Conservation (phyloP, 2,113 vertebrate genomes). For the Uria aalge region DNA sequence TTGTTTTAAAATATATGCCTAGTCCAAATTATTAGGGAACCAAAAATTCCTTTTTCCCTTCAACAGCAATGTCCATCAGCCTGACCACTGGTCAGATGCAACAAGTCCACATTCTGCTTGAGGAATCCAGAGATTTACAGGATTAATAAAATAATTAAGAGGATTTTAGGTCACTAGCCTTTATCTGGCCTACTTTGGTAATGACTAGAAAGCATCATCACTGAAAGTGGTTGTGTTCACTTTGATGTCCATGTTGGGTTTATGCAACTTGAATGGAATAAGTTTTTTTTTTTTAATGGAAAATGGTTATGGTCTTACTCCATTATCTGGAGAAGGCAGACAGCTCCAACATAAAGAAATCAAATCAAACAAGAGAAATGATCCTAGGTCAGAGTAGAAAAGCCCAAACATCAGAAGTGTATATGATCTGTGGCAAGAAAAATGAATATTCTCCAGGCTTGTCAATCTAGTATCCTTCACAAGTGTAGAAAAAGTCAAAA, state of each 20-base stretch:
- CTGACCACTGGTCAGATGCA: not conserved
- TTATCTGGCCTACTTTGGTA: not conserved
- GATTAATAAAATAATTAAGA: not conserved
- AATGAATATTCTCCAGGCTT: not conserved
- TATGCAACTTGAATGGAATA: not conserved
- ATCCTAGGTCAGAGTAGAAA: not conserved
- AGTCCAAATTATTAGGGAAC: not conserved
- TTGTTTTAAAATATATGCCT: not conserved
- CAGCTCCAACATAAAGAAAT: not conserved
- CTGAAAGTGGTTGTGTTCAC: not conserved
- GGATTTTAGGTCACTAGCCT: not conserved
- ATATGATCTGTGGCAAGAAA: not conserved
- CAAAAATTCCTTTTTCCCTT: not conserved
- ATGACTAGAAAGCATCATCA: not conserved
- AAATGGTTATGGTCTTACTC: not conserved
- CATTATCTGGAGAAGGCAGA: not conserved
- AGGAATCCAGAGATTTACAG: not conserved
- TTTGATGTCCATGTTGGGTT: not conserved
- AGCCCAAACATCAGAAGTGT: not conserved
- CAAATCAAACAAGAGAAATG: not conserved
- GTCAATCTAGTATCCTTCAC: not conserved
- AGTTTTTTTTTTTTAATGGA: not conserved
- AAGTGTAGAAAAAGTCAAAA: not conserved
- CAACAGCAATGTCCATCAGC: not conserved
- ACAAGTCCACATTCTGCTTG: not conserved